A percentile compares a stretch with the other conserved stretches of the same genome.
phyloP scores from a whole-genome alignment of 2,797 vertebrate species.

The Rhodeus uyekii region DNA sequence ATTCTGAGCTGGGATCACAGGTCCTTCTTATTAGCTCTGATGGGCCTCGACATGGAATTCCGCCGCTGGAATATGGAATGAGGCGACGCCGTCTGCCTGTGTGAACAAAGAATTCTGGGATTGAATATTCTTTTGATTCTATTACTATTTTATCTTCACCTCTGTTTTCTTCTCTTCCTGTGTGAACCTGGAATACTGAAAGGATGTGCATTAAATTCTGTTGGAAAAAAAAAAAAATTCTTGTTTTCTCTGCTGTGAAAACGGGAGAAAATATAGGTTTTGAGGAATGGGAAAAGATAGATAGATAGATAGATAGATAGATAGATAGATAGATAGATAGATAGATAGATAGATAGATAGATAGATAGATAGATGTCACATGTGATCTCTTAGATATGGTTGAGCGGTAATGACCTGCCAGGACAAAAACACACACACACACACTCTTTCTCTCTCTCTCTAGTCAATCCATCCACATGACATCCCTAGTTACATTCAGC shows the following conservation, averaged over 20 bases:
- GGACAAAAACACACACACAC: not conserved
- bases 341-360: too few species aligned
- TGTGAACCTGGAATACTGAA: not conserved
- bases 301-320: too few species aligned
- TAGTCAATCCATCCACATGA: conserved; percentile 54
- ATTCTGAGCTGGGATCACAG: conserved; percentile 72
- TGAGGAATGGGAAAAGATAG: not conserved
- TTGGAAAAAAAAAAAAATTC: not conserved
- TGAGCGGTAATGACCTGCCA: conserved; percentile 51
- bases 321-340: too few species aligned
- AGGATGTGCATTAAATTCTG: too few species aligned
- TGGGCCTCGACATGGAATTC: conserved; percentile 66
- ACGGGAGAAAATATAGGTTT: not conserved
- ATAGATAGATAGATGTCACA: too few species aligned
- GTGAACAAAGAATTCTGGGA: conserved; percentile 32
- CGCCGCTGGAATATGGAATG: conserved; percentile 67
- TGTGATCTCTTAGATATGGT: conserved; percentile 8
- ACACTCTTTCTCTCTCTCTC: too few species aligned
- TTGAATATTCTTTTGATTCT: not conserved
- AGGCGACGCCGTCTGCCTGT: conserved; percentile 36
- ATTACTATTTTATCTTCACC: conserved; percentile 60
- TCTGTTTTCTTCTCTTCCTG: conserved; percentile 28
- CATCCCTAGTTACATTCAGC: conserved; percentile 28
- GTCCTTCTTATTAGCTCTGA: conserved; percentile 72
- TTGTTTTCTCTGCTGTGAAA: too few species aligned